Percentiles rank a stretch among this genome's conserved stretches.
These are phyloP conservation scores for Myopa testacea DNA, from an alignment of 2,888 invertebrate genomes.

Conservation along the genomic window DNA sequence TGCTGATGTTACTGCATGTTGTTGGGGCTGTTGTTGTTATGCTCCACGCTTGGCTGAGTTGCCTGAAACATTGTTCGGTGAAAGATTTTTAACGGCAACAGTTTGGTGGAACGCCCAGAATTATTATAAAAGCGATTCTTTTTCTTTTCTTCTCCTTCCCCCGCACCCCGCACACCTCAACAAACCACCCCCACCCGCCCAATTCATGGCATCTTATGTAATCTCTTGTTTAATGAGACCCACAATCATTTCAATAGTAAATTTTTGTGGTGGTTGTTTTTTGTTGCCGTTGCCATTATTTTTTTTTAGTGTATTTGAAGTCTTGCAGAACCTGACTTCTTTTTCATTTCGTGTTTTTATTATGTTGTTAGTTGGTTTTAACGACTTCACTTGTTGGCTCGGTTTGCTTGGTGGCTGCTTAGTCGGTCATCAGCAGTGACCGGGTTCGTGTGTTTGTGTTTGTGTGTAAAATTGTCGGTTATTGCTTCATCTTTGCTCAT, in stretches of 20 bases:
- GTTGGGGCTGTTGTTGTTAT: neutral
- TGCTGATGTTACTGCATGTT: neutral
- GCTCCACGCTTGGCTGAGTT: conserved; percentile 19
- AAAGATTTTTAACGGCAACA: conserved; percentile 10
- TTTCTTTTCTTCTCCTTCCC: neutral
- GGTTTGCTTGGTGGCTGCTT: conserved; percentile 1
- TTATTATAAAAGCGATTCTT: conserved; percentile 1
- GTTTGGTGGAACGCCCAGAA: conserved; percentile 25
- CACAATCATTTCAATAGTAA: conserved; percentile 49
- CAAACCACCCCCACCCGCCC: neutral
- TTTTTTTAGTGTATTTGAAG: neutral
- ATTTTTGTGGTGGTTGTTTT: conserved; percentile 3
- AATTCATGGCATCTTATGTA: conserved; percentile 11
- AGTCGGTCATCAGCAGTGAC: conserved; percentile 6
- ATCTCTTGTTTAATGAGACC: conserved; percentile 33
- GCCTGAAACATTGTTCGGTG: conserved; percentile 12
- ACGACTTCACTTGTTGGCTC: conserved; percentile 19
- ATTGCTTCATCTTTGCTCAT: conserved; percentile 1
- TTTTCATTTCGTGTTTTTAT: neutral
- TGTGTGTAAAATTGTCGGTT: neutral
- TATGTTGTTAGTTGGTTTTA: conserved; percentile 8
- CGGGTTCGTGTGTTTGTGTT: neutral
- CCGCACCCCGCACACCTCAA: neutral
- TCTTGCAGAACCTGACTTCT: conserved; percentile 5
- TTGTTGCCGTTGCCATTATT: conserved; percentile 23